Evolutionary conservation across 2,888 invertebrate species (phyloP).

Genomic region (Apodemia hepburni): DNA sequence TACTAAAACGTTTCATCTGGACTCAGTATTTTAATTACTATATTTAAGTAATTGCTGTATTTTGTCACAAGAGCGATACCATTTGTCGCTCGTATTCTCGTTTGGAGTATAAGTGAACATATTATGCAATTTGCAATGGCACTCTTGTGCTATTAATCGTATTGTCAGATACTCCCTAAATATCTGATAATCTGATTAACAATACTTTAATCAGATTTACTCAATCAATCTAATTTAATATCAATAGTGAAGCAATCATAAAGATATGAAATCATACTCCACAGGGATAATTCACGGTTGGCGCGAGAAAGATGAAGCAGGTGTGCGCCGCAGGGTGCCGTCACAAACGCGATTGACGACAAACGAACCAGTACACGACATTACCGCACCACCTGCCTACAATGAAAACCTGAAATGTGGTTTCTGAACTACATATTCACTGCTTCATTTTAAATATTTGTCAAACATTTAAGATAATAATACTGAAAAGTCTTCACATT

Average conservation of each 20-base stretch:
- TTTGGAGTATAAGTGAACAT: too few species aligned
- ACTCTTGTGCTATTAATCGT: too few species aligned
- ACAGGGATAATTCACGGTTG: slow-evolving; percentile 11
- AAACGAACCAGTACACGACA: slow-evolving; percentile 67
- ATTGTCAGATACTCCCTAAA: neutral
- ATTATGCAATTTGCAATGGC: too few species aligned
- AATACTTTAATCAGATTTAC: neutral
- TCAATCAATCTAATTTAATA: slow-evolving; percentile 2
- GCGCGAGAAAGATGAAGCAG: slow-evolving; percentile 34
- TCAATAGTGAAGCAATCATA: neutral
- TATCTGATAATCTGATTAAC: neutral
- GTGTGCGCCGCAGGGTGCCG: slow-evolving; percentile 49
- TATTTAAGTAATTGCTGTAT: too few species aligned
- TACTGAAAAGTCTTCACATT: too few species aligned
- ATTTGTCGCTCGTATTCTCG: too few species aligned
- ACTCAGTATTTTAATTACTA: too few species aligned
- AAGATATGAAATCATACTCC: slow-evolving; percentile 20
- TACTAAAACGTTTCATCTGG: too few species aligned
- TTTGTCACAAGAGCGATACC: too few species aligned
- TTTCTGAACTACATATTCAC: neutral
- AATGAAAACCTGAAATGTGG: slow-evolving; percentile 26
- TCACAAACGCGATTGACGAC: slow-evolving; percentile 66
- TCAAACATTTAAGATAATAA: too few species aligned
- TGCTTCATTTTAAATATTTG: neutral
- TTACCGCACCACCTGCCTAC: slow-evolving; percentile 59